Evolutionary conservation across 1,140 invertebrate species (phyloP).

Genomic region (Pseudomyrmex cubaensis): DNA sequence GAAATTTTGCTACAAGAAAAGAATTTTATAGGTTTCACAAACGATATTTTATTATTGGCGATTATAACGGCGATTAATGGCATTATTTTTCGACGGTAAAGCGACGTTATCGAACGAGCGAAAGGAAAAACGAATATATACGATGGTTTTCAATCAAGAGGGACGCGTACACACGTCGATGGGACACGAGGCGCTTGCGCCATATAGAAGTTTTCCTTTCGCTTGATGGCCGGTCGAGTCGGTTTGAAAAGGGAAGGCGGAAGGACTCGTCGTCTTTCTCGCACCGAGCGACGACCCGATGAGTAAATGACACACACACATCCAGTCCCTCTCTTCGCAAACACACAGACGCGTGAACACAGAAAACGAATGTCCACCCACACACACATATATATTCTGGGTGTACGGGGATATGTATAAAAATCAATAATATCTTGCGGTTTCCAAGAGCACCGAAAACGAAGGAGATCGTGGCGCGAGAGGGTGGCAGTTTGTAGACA

Average conservation of each 20-base stretch:
- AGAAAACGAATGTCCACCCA: conserved; percentile 65
- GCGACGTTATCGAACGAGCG: conserved; percentile 64
- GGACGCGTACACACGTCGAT: conserved; percentile 51
- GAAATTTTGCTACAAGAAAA: not conserved
- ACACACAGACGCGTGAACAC: conserved; percentile 64
- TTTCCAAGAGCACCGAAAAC: conserved; percentile 79
- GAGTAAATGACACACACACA: conserved; percentile 75
- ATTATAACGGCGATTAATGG: not conserved
- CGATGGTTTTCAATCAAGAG: conserved; percentile 68
- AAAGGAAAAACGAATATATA: conserved; percentile 67
- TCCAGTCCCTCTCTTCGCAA: conserved; percentile 69
- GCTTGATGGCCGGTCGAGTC: conserved; percentile 67
- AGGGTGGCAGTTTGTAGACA: conserved; percentile 60
- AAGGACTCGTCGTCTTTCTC: conserved; percentile 65
- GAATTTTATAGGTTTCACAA: not conserved
- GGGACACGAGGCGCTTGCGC: conserved; percentile 70
- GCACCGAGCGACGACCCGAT: conserved; percentile 65
- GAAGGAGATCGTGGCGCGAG: conserved; percentile 61
- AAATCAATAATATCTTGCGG: conserved; percentile 86
- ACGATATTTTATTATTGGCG: not conserved
- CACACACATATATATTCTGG: conserved; percentile 66
- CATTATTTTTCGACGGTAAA: conserved; percentile 43
- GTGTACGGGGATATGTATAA: conserved; percentile 76
- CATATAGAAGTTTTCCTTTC: conserved; percentile 70
- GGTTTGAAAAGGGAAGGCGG: conserved; percentile 73